A percentile compares a stretch with the other conserved stretches of the same genome.
These are phyloP conservation scores for Julus scanicus DNA, from an alignment of 2,888 invertebrate species.

Conservation along the genomic window DNA sequence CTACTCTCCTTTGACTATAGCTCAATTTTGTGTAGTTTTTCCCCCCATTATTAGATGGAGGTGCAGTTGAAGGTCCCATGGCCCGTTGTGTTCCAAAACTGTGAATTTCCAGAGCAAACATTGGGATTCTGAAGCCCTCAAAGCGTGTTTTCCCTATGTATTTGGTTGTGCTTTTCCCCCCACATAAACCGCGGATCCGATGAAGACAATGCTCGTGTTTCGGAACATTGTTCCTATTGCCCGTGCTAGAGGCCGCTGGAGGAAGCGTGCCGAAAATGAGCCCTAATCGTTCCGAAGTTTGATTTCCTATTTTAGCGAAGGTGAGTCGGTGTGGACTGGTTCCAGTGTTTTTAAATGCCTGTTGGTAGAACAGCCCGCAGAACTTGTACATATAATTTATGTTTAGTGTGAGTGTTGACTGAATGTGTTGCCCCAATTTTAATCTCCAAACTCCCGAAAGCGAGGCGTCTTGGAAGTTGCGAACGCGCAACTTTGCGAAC, in stretches of 20 bases:
- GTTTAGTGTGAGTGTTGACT: conserved; percentile 25
- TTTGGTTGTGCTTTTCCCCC: conserved; percentile 4
- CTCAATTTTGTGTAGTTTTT: too few species aligned
- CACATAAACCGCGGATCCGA: not conserved
- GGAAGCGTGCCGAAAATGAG: not conserved
- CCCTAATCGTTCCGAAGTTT: not conserved
- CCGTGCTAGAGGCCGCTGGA: conserved; percentile 1
- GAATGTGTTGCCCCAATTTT: not conserved
- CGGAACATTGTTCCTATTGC: conserved; percentile 19
- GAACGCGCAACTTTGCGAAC: not conserved
- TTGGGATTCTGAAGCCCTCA: too few species aligned
- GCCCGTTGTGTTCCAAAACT: not conserved
- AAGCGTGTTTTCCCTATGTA: not conserved
- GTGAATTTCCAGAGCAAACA: too few species aligned
- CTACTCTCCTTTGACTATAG: too few species aligned
- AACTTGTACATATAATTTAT: conserved; percentile 35
- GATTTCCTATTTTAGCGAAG: not conserved
- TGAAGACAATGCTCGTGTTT: not conserved
- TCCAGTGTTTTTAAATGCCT: conserved; percentile 34
- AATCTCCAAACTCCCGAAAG: not conserved
- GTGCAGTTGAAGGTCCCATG: too few species aligned
- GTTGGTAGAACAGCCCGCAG: not conserved
- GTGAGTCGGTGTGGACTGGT: conserved; percentile 3
- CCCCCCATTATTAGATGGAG: too few species aligned
- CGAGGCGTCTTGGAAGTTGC: not conserved